Base-by-base conservation (phyloP, 2,113 vertebrate genomes). In the Hippocampus guttulatus region DNA sequence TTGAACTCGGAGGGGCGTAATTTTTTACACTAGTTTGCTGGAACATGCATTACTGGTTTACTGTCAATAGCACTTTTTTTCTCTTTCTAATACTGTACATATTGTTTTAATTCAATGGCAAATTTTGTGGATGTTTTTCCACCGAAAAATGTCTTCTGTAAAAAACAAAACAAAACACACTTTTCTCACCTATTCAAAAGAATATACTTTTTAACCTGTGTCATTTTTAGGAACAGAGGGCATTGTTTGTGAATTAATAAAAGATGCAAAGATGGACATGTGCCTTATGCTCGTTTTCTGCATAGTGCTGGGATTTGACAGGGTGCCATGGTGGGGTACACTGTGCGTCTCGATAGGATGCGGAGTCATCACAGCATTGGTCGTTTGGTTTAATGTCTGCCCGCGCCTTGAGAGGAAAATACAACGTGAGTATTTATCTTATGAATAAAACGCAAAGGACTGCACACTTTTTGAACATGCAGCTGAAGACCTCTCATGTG, bases 381-480 rank as follows among this genome's bases (percentile, higher is more conserved):
- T 95, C 68, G 95, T 98, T 84, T 98, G 95, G 96, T 95, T 96
- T 85, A 75, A 94, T 83, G 93, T 97, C 49, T 98, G 97, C 89
- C 97, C 96, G 0, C 93, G 85, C 74, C 95, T 98, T 91, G 96
- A 92, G 91, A 97, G 90, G 85, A 98, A 96, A 90, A 98, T 98
- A 0, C 92, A 94, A 85, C 89, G 97, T 98, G 88, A 95, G 94
- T 94, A 25, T 38, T 33, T 67, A 16, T 49, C 33, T 38, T 51
- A 25, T 23, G 58, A 33, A n/a, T 54, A 7, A 14, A 33, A 54
- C 27, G 52, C 21, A 55, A 14, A 54, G 5, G 65, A 21, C 18
- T 49, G 11, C 21, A 18, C 16, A 16, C 10, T 66, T 15, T 65
- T 23, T 25, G 2, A 0, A 7, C 8, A 57, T 47, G 15, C 7